Evolutionary conservation across 2,113 vertebrate genomes (phyloP), one percentile per base, ranked within the genome.

Genomic region (Amia ocellicauda): DNA sequence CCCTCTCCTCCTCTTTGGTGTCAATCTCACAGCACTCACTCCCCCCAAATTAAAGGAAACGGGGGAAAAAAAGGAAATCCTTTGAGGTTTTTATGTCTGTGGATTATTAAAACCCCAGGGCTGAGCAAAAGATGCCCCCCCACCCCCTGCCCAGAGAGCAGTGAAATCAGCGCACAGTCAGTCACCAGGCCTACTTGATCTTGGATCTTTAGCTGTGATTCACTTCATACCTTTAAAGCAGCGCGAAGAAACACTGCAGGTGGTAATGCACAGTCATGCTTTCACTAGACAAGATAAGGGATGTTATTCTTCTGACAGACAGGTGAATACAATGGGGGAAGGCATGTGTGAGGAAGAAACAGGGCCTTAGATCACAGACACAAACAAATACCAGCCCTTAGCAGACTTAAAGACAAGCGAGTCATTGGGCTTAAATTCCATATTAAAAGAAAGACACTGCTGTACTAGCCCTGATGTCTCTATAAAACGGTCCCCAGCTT

Each of bases 241-340:
- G 72, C 75, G 74, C 68, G 52, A 71, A 70, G 42, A 5, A 55
- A 61, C 50, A 24, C 70, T 70, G 80, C 70, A 70, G 69, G 77
- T 68, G 66, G 71, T 56, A 26, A 28, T 24, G 7, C 16, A 19
- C 7, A 27, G 1, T 60, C 41, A 17, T 26, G 49, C 43, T 51
- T 50, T 63, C 3, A 36, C 20, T 29, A 27, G 52, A 66, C 58
- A 61, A 57, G 58, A 69, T 62, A 29, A 66, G 74, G 22, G 28
- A 57, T 45, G 63, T 58, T 65, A 54, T 0, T 10, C 61, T 54
- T 63, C 55, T 9, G 17, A 64, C 60, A 57, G 29, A 58, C 11
- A 50, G 22, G 40, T 49, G 19, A 52, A 22, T n/a, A 36, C 31
- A n/a, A n/a, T 36, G 31, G 31, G 31, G 31, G 31, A 36, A 36